A percentile compares a stretch with the other conserved stretches of the same genome.
Evolutionary conservation across 2,797 vertebrate genomes (phyloP).

Genomic region (Rhinella marina): DNA sequence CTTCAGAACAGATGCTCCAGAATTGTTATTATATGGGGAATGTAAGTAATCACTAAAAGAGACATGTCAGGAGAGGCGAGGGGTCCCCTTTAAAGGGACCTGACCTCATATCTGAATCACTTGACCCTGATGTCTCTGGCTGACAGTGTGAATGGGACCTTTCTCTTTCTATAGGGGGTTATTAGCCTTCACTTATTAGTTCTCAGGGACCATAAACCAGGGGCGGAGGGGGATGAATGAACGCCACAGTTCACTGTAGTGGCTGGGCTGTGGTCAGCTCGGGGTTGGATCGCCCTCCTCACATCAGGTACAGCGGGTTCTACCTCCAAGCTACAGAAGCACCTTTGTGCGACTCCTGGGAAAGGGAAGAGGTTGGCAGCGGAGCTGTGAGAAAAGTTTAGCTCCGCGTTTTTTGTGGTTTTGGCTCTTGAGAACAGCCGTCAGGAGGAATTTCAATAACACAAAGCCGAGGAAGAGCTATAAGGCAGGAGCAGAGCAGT

Average conservation of each 20-base stretch:
- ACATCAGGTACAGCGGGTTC: slow-evolving; percentile 72
- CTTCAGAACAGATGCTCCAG: too few species aligned
- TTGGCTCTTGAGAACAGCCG: slow-evolving; percentile 72
- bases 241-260: slow-evolving; percentile 70
- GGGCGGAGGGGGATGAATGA: slow-evolving; percentile 71
- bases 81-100: not conserved
- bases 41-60: too few species aligned
- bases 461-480: slow-evolving; percentile 68
- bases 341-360: slow-evolving; percentile 78
- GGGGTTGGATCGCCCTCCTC: slow-evolving; percentile 69
- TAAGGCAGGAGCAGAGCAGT: not conserved
- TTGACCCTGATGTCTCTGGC: not conserved
- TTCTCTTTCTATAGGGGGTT: not conserved
- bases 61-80: too few species aligned
- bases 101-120: not conserved
- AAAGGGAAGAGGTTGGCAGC: slow-evolving; percentile 62
- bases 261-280: slow-evolving; percentile 73
- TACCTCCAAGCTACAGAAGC: slow-evolving; percentile 73
- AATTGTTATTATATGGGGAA: too few species aligned
- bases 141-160: slow-evolving; percentile 8
- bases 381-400: slow-evolving; percentile 73
- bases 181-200: slow-evolving; percentile 3
- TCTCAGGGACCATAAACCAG: slow-evolving; percentile 2
- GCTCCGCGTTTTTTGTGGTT: slow-evolving; percentile 77
- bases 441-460: slow-evolving; percentile 73